Base-by-base conservation (phyloP, 35 echinoderm and acorn worm species). In the Lytechinus pictus region DNA sequence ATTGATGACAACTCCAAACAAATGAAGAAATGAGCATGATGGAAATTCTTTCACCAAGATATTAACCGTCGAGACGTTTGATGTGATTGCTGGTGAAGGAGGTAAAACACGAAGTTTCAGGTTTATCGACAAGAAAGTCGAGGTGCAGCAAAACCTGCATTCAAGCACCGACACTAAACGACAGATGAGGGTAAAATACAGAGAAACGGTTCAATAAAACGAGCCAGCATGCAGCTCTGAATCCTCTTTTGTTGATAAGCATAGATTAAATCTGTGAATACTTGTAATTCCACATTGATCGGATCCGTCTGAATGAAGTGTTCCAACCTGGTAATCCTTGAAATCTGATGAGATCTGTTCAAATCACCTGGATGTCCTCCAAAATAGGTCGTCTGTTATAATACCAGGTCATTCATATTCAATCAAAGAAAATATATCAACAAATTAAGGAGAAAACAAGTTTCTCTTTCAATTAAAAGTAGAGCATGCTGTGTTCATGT, bases 251-350 rank as follows among this genome's bases (percentile, higher is more conserved):
- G 66, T 79, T 24, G n/a, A 24, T 79, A 24, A 79, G 66, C 19
- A 24, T n/a, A 79, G 66, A 79, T 79, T 79, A 79, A 79, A 79
- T 79, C 16, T 79, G 16, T 79, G 66, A 79, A n/a, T 71, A 71
- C 61, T 71, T 16, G 61, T 71, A 5, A 79, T 79, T 79, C 66
- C 66, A 24, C 16, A 79, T 79, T 79, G 66, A 79, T 79, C 8
- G 66, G 66, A 79, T 16, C n/a, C 19, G n/a, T 16, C 8, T 79
- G 66, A 79, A 79, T 79, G 21, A 24, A 79, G 66, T 79, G 21
- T 79, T 79, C 66, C 66, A 79, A 79, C 66, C 66, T 79, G 66
- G 19, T 79, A n/a, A n/a, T 79, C 66, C 66, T 79, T 79, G 66
- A 79, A 79, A 79, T 79, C 66, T 24, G 66, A 79, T 79, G 66